Evolutionary conservation across 2,797 vertebrate species (phyloP), one percentile per base, ranked within the genome.

Genomic region (Prunella strophiata): DNA sequence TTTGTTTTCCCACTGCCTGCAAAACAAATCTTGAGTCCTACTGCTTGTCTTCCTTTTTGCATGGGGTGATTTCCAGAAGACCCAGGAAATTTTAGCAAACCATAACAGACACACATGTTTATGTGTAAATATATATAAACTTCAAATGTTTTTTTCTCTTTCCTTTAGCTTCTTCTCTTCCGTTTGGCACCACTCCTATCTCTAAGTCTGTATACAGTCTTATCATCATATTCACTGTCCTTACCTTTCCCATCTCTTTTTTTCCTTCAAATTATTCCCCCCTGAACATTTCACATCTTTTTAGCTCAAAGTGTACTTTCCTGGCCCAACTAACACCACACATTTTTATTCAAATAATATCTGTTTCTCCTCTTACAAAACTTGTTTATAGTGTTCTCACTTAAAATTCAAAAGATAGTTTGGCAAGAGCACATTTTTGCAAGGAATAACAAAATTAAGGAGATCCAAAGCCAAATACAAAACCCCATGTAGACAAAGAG

Each of bases 11-110:
- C 78, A 38, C 32, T 65, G 42, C 47, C 50, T 63, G 62, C 71
- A 74, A 94, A 94, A 58, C 55, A 62, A 92, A 94, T 59, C 88
- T 59, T 55, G 94, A 95, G n/a, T 32, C 92, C 81, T 80, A 47
- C 38, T 81, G 48, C 55, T 91, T 76, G 71, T 36, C 88, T 68
- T 86, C 54, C 30, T 85, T 93, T 92, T 86, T 65, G 43, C 74
- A 59, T 45, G 42, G 75, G 61, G 63, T 91, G 75, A 73, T 79
- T 93, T 94, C 89, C 94, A 27, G 58, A 71, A 86, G 58, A 75
- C 21, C 7, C 5, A 43, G 32, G n/a, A 48, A 85, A 78, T 77
- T 97, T 95, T 51, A 96, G 57, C 87, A 72, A 94, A 78, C 65
- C 40, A 5, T 61, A 62, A 81, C 19, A 91, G 32, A 63, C 17